A percentile compares a stretch with the other conserved stretches of the same genome.
Evolutionary conservation across 1,140 invertebrate genomes (phyloP).

Genomic region (Cotesia vestalis): DNA sequence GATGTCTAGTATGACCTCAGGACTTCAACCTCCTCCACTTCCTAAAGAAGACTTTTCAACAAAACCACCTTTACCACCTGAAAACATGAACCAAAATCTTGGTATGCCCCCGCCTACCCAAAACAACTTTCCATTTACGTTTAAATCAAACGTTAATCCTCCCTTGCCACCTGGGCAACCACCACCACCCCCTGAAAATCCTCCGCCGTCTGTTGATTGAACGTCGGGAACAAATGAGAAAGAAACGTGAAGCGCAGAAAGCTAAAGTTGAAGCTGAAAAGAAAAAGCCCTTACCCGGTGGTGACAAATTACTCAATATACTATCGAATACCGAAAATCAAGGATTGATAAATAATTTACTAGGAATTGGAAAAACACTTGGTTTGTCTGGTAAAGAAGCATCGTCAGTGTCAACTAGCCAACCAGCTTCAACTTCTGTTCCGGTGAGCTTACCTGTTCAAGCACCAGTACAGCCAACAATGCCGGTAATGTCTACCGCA

Average conservation of each 20-base stretch:
- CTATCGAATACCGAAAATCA: conserved; percentile 63
- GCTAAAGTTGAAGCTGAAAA: conserved; percentile 51
- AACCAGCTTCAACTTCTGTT: conserved; percentile 35
- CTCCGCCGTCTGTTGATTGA: conserved; percentile 72
- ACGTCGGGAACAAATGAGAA: conserved; percentile 80
- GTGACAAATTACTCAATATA: conserved; percentile 62
- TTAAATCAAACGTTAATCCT: conserved; percentile 44
- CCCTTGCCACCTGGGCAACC: conserved; percentile 53
- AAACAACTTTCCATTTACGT: conserved; percentile 58
- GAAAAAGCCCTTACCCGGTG: conserved; percentile 56
- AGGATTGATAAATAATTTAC: conserved; percentile 60
- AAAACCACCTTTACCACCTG: conserved; percentile 61
- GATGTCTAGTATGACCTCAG: conserved; percentile 58
- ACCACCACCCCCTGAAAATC: conserved; percentile 64
- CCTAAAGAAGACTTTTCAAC: conserved; percentile 55
- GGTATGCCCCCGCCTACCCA: conserved; percentile 58
- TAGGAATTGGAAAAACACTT: conserved; percentile 63
- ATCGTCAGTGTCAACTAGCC: conserved; percentile 14
- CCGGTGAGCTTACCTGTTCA: conserved; percentile 25
- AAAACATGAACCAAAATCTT: conserved; percentile 47
- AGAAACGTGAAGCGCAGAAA: conserved; percentile 69
- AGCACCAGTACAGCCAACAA: conserved; percentile 39
- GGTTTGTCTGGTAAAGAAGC: conserved; percentile 60
- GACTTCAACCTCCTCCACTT: conserved; percentile 59
- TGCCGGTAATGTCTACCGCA: conserved; percentile 25